Evolutionary conservation across 2,888 invertebrate genomes (phyloP), one percentile per base, ranked within the genome.

Genomic region (Phragmatobia fuliginosa): DNA sequence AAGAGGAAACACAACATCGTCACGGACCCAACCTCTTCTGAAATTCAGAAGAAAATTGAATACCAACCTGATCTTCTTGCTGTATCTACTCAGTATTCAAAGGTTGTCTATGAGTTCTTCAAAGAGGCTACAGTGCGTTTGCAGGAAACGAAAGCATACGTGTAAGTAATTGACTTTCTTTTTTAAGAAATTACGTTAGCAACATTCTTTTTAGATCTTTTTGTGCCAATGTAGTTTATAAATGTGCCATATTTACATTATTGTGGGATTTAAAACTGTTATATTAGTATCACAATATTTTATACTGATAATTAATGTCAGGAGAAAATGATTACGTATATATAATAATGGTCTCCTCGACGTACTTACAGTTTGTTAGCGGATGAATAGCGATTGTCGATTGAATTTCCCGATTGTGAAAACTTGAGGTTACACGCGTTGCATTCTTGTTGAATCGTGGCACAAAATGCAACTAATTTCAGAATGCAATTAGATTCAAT

Each of bases 51-150:
- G 84, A 91, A 89, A 80, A 92, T 92, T 69, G 92, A 84, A 8
- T 95, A 91, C 86, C 94, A 90, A 86, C 94, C 91, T 28, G 95
- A 96, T 77, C 89, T 95, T 38, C 90, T 96, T 31, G 92, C 95
- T 0, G 83, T 94, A 33, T 94, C 95, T 74, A 96, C 95, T 1
- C 91, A 94, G 73, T 91, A 90, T 77, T 94, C 94, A 73, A 95
- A 93, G 79, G 71, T 91, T 21, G 85, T 90, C 16, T 90, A 93
- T 71, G 94, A 95, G 74, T 70, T 91, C 36, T 84, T 95, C 83
- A 91, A 91, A 73, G 84, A 88, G 32, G 85, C 84, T 36, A 76
- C 92, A 77, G 91, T 87, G 68, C 85, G 86, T 2, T 75, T 94
- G 41, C 94, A 95, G 75, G 92, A 94, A 73, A 92, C 95, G 70